A percentile compares a stretch with the other conserved stretches of the same genome.
phyloP scores from a whole-genome alignment of 2,113 vertebrate species.

The Upupa epops region DNA sequence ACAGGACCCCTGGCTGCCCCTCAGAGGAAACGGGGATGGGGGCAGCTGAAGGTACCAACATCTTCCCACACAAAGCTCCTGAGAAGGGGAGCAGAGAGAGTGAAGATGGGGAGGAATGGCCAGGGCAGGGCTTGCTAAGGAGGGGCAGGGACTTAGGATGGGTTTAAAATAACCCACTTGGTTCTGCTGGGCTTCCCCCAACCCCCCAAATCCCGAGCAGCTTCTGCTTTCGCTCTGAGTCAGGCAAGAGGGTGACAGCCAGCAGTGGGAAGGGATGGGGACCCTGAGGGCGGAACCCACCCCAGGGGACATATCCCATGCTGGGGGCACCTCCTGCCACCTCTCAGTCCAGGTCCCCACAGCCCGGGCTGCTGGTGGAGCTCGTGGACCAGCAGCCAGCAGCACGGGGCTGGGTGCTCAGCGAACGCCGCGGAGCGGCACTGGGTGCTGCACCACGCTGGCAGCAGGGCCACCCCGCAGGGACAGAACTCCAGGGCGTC shows the following conservation, averaged over 20 bases:
- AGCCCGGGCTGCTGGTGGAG: not conserved
- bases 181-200: slow-evolving; percentile 75
- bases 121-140: not conserved
- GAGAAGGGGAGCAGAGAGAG: not conserved
- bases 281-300: not conserved
- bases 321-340: not conserved
- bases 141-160: slow-evolving; percentile 64
- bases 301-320: not conserved
- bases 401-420: not conserved
- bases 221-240: slow-evolving; percentile 83
- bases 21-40: fast-evolving
- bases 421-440: not conserved
- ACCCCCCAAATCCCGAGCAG: slow-evolving; percentile 28
- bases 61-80: not conserved
- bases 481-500: not conserved
- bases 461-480: not conserved
- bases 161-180: slow-evolving; percentile 75
- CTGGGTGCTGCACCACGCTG: not conserved
- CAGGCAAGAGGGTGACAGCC: not conserved
- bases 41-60: not conserved
- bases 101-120: not conserved
- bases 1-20: not conserved
- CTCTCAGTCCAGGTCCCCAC: fast-evolving
- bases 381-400: not conserved
- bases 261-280: not conserved